Base-by-base conservation (phyloP, 64 coral and sea anemone genomes). In the Dendrophyllia cribrosa region DNA sequence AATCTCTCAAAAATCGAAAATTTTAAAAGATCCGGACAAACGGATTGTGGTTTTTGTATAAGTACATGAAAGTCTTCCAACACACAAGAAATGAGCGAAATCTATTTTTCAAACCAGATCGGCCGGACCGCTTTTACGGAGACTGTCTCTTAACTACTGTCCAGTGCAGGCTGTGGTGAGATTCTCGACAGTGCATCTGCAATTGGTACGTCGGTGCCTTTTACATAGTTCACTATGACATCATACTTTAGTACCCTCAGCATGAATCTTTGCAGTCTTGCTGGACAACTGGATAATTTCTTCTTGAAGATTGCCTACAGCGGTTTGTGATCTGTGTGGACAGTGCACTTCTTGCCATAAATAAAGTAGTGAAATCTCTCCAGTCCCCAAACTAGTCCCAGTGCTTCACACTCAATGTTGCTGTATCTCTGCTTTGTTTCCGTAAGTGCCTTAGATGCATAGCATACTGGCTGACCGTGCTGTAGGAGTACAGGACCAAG, bases 181-280 rank as follows among this genome's bases (percentile, higher is more conserved):
- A 93, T 43, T 81, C 92, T 88, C 23, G 92, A 93, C 5, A 93
- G 26, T 9, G 88, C 70, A 67, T 95, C 88, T 21, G 93, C 88
- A 14, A 74, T 92, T 6, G 89, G 88, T 50, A 91, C 81, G 46
- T 91, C 58, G 13, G 60, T 6, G 16, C 93, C 64, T 51, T 78
- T 80, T 3, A 95, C 93, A 64, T 91, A 91, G 6, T 20, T 90
- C 10, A 95, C 88, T 21, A 25, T 90, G 12, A 95, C 73, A 45
- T 91, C 81, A 72, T 87, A 91, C 55, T 94, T 94, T 0, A 82
- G 52, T 71, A 86, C 77, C 75, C 92, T 83, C 68, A 84, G 17
- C 8, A 94, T 50, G 66, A 94, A 84, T 65, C 77, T 70, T 50
- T 94, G 74, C 52, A 93, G 23, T 69, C 66, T 70, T 21, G 66